Evolutionary conservation across 1,140 invertebrate species (phyloP), one percentile per base, ranked within the genome.

Genomic region (Zaprionus nigranus): DNA sequence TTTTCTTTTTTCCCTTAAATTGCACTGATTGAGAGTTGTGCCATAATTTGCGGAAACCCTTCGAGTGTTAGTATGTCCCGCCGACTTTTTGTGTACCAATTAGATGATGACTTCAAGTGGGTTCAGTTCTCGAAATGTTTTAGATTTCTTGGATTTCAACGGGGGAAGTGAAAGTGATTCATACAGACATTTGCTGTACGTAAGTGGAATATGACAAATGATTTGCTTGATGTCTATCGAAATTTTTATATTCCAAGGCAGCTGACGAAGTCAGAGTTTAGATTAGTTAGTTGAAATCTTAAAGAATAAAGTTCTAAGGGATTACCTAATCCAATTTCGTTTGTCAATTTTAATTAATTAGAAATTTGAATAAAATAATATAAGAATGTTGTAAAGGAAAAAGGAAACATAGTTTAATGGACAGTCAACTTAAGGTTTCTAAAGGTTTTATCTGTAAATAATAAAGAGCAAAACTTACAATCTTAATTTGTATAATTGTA

Each of bases 1-100:
- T 87, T 82, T 73, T 58, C 68, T 53, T 57, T 58, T 78, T 63
- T 56, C 58, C 64, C 36, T 46, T 13, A 72, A 83, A 81, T 75
- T 71, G 73, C 66, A 75, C 57, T 83, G 78, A 87, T 87, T 84
- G 78, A 87, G 75, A 76, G 81, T 75, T 70, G 78, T 83, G 46
- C 46, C 46, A 51, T 51, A 78, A 83, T 87, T 88, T 84, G 70
- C 67, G 30, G 77, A 81, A 88, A 75, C 78, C 81, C 53, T 78
- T 83, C 30, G 54, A 82, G 66, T 64, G 56, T 46, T 17, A 20
- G n/a, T 43, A 5, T 28, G 7, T 9, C 20, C 24, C 40, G 40
- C 7, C 40, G 40, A 46, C 6, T 46, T 46, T 46, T 17, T 17
- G n/a, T 62, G 22, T 13, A 30, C n/a, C 60, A 28, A 62, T 38